Evolutionary conservation across 2,797 vertebrate species (phyloP), one percentile per base, ranked within the genome.

Genomic region (Phalloptychus januarius): DNA sequence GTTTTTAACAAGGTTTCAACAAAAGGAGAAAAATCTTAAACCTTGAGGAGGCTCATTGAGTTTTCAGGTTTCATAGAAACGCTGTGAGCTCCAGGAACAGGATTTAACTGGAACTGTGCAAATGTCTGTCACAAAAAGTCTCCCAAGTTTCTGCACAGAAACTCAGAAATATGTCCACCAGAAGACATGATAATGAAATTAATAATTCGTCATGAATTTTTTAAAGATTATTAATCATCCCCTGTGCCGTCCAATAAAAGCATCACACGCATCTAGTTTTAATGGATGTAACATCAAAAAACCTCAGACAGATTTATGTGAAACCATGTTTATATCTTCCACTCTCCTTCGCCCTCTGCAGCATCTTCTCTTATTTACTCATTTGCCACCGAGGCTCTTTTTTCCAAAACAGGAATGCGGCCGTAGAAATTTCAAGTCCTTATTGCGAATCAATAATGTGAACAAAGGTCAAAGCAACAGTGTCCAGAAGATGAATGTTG

Each of bases 231-330:
- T 91, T 72, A 81, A 88, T 92, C 88, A 81, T 7, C 4, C 0
- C 2, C 54, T 3, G 45, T 77, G 81, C 86, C 87, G 74, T 75
- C 38, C 23, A 81, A 83, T 89, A 89, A 88, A 92, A 79, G 80
- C 82, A 74, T 74, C 63, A 25, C 18, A 2, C 58, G 48, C 81
- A 18, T 79, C 80, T 78, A 85, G 83, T 91, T 83, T 81, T 50
- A 79, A 85, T 90, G 78, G 91, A 91, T 91, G 92, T 81, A 82
- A 87, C 85, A 88, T 92, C 88, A 86, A 90, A 86, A 90, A 90
- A 84, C 85, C 87, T 90, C 87, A 81, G 38, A 80, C 18, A 65
- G 87, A 91, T 93, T 92, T 90, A 91, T 89, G 65, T 79, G 85
- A 36, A 71, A 42, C 77, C 31, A 16, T 84, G 80, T 85, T 79